Evolutionary conservation across 2,888 invertebrate genomes (phyloP), one percentile per base, ranked within the genome.

Genomic region (Loripinus fragilis): DNA sequence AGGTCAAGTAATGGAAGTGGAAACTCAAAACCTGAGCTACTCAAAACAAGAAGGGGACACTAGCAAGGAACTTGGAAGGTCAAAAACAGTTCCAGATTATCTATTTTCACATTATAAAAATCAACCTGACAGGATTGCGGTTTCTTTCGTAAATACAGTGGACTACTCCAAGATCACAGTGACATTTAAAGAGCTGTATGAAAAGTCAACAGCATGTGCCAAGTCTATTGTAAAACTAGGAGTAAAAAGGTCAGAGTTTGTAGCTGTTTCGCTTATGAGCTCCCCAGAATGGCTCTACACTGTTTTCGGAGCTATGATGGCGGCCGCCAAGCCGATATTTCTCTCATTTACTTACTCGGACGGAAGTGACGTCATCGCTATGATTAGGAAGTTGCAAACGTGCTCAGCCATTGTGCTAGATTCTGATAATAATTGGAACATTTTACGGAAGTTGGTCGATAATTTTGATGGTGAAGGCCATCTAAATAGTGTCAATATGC

Each of bases 211-310:
- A 17, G 45, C 64, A 20, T 33, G 68, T 0, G 80, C 77, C 25
- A 50, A 52, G 33, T 35, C 68, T n/a, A 30, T 81, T 10, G 28
- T 71, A 12, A 23, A 28, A 0, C 42, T 74, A 20, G 81, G 81
- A n/a, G 38, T 81, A 0, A 74, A 73, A 52, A 68, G 35, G 15
- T 8, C 25, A 0, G 81, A 81, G n/a, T n/a, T 67, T 15, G 73
- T 81, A 5, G 78, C 78, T 1, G n/a, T 78, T 2, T 64, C 65
- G 25, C 3, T 74, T 3, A 33, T 75, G 33, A n/a, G 25, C 20
- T 78, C 78, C 73, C 81, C 81, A 28, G 75, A 78, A 71, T 81
- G 71, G 70, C 28, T 78, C 17, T 81, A 73, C 45, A 45, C 55
- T 0, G 38, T 48, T 23, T 78, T 73, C 25, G 81, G 81, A 0